A percentile compares a stretch with the other conserved stretches of the same genome.
These are phyloP conservation scores for Neolamprologus sp. DNA, from an alignment of 2,113 vertebrate genomes.

Conservation along the genomic window DNA sequence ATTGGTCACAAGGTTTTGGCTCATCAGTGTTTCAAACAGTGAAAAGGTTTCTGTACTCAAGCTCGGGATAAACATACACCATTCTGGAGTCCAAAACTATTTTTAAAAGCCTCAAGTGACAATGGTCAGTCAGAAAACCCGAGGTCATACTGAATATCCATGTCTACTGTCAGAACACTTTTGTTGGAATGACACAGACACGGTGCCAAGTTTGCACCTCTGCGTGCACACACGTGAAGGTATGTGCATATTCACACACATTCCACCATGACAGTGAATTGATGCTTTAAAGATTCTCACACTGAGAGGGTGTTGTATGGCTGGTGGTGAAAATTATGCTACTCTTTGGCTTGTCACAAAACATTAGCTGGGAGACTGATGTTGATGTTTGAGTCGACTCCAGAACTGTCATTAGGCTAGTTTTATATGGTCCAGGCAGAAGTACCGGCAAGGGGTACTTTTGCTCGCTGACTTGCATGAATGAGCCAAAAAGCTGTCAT, in stretches of 20 bases:
- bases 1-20: not conserved
- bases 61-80: not conserved
- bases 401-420: conserved; percentile 5
- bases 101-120: conserved; percentile 55
- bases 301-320: not conserved
- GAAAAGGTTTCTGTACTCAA: not conserved
- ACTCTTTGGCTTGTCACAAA: not conserved
- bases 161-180: conserved; percentile 50
- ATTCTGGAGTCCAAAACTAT: conserved; percentile 17
- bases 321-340: not conserved
- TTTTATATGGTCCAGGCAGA: conserved; percentile 3
- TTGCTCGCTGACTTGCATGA: not conserved
- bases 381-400: not conserved
- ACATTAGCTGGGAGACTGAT: conserved; percentile 5
- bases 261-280: not conserved
- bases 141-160: conserved; percentile 42
- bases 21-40: not conserved
- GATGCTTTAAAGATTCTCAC: not conserved
- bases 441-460: not conserved
- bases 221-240: not conserved
- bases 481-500: not conserved
- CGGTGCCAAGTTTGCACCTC: conserved; percentile 18
- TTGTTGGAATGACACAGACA: conserved; percentile 43
- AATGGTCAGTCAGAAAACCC: conserved; percentile 39
- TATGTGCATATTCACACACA: not conserved